Base-by-base conservation (phyloP, 2,113 vertebrate species). In the Caranx ignobilis region DNA sequence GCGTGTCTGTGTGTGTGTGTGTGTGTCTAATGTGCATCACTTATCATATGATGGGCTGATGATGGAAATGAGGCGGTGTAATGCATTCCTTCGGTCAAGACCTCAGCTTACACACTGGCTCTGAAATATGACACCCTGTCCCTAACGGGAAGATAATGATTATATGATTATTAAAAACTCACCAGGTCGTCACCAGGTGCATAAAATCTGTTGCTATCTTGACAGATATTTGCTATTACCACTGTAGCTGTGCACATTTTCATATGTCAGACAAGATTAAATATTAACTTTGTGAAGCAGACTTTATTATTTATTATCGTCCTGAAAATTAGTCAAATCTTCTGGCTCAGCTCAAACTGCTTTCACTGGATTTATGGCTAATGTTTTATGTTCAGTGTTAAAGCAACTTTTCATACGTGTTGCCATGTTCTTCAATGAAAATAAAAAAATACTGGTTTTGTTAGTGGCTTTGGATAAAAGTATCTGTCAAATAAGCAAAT, bases 21-120 rank as follows among this genome's bases (percentile, higher is more conserved):
- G 60, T 75, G 61, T 41, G 66, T 62, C 32, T 67, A 71, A 77
- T 88, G 66, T 59, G 66, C 82, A 84, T 83, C 90, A 89, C 87
- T 91, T 90, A 90, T 77, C 67, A 57, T 61, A 35, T 75, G 82
- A 89, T 83, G 77, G 82, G 48, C 62, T 55, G 50, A 48, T 74
- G 84, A 88, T 81, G 79, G 77, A 47, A 55, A 45, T 62, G 47
- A 47, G 57, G 21, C 18, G 32, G 61, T 50, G 61, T 86, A 85
- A 90, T 87, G 86, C 73, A 55, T 70, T 85, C 76, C 77, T 78
- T 66, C 60, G 84, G 78, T 88, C 67, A 69, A 71, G 79, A 74
- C 81, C 64, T 85, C 71, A 67, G 56, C 77, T 70, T 72, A 66
- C 76, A 70, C 68, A 32, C 67, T 74, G 6, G 32, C 16, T 80